Evolutionary conservation across 2,888 invertebrate genomes (phyloP), one percentile per base, ranked within the genome.

Genomic region (Tuta absoluta): DNA sequence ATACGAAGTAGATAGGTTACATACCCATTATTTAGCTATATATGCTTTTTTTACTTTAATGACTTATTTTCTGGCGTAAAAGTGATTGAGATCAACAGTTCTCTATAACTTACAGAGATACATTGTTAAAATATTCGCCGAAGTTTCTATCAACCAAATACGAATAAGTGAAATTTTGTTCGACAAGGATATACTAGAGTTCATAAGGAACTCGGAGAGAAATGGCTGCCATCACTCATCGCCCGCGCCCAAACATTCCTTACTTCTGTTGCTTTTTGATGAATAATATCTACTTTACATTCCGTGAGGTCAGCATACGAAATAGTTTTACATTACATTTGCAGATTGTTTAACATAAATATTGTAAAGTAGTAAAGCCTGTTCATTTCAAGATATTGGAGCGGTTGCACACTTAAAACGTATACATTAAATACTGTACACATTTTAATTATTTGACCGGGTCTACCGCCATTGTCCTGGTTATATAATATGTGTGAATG

Each of bases 161-260:
- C 69, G 76, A 81, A 80, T 79, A 81, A 87, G 84, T 83, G 79
- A 85, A 86, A 85, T 84, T 85, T 82, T 73, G 85, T 86, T 86
- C 82, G 85, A 84, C 84, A 80, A 73, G 78, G 81, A 87, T 86
- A 82, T 85, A 88, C 79, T 84, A 79, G 80, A 82, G 84, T 87
- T 87, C 86, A 87, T 87, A 86, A 86, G 84, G 80, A 84, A 77
- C 77, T 73, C 70, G 70, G 72, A 81, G 86, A 89, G 78, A 75
- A 84, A 89, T 85, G 80, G 75, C 76, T 70, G 70, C 71, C 81
- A 88, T 89, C 85, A 87, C 78, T 89, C 88, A 87, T 76, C 78
- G 72, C 80, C 4, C 51, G 23, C 49, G 75, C 78, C 80, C 72
- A 75, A 77, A 78, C 76, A 82, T 81, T 86, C 81, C 82, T 84